phyloP scores from a whole-genome alignment of 2,888 invertebrate species.

The Drosophila leonis region DNA sequence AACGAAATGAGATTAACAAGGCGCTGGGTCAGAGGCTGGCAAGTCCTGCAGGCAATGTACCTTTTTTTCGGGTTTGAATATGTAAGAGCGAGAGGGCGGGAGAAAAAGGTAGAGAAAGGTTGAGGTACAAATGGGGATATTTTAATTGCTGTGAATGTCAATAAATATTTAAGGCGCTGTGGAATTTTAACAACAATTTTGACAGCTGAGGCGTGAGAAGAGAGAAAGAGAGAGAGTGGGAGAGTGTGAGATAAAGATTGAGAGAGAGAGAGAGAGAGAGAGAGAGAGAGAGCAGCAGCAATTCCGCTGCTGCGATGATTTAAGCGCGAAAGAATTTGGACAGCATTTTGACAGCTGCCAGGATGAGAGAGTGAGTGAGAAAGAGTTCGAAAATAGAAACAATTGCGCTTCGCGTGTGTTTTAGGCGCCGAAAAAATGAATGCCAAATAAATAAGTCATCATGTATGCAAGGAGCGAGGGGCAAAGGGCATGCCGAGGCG shows the following conservation, averaged over 20 bases:
- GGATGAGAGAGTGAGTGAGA: background rate
- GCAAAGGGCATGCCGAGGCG: conserved; percentile 18
- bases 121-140: conserved; percentile 2
- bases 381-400: conserved; percentile 29
- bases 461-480: conserved; percentile 30
- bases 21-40: conserved; percentile 8
- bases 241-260: background rate
- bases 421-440: conserved; percentile 54
- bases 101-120: background rate
- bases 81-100: background rate
- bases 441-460: conserved; percentile 56
- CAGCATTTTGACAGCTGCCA: conserved; percentile 70
- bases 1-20: conserved; percentile 52
- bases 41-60: conserved; percentile 9
- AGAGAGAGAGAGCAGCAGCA: conserved; percentile 18
- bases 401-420: conserved; percentile 21
- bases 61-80: conserved; percentile 8
- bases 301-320: conserved; percentile 61
- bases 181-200: conserved; percentile 49
- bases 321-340: conserved; percentile 44
- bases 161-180: conserved; percentile 64
- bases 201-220: conserved; percentile 59
- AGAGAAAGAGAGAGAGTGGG: background rate
- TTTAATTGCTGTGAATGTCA: conserved; percentile 72
- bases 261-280: background rate